phyloP scores from a whole-genome alignment of 2,797 vertebrate species.

The Thunnus albacares region DNA sequence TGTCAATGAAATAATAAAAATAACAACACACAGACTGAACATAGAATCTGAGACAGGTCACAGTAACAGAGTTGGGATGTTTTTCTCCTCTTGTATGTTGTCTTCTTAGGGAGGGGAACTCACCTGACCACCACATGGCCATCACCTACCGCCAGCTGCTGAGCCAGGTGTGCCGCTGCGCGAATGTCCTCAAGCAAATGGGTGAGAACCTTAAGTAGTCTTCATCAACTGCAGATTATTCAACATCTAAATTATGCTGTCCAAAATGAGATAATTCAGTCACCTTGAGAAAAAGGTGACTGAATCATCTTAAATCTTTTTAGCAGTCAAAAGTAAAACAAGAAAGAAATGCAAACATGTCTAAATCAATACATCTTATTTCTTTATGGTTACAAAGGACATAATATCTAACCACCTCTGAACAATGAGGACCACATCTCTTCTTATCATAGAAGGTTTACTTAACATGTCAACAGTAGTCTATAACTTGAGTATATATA shows the following conservation, averaged over 20 bases:
- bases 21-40: neutral
- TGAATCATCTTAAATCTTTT: too few relatives aligned
- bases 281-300: neutral
- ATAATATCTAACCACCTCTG: neutral
- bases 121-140: conserved; percentile 79
- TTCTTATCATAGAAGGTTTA: neutral
- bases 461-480: neutral
- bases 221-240: neutral
- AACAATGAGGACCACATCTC: neutral
- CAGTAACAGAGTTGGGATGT: neutral
- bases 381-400: neutral
- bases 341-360: neutral
- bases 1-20: neutral
- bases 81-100: conserved; percentile 5
- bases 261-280: neutral
- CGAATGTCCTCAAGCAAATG: conserved; percentile 86
- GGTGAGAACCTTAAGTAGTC: conserved; percentile 73
- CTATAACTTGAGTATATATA: neutral
- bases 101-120: conserved; percentile 88
- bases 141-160: conserved; percentile 87
- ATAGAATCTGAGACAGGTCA: neutral
- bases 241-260: neutral
- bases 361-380: neutral
- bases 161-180: conserved; percentile 87
- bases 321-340: neutral